A percentile compares a stretch with the other conserved stretches of the same genome.
Evolutionary conservation across 30 jellyfish, hydroid and myxozoan genomes (phyloP).

Genomic region (Aurelia coerulea): DNA sequence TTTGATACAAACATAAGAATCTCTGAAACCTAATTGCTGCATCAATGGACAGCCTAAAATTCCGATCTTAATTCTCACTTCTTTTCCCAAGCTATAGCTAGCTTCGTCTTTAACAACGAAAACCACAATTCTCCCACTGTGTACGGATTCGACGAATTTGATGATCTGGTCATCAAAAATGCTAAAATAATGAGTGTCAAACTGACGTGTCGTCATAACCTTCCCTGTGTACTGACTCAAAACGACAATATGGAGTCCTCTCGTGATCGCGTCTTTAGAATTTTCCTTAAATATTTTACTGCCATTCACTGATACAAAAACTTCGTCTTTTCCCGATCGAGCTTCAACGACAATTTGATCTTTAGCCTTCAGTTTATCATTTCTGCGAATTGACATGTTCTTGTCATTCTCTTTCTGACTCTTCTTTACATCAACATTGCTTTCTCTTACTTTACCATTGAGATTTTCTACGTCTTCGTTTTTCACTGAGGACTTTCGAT

Average conservation of each 20-base stretch:
- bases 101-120: slow-evolving; percentile 59
- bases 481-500: no score
- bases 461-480: no score
- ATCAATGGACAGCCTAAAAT: neutral
- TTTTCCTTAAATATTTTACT: neutral
- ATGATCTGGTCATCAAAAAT: slow-evolving; percentile 72
- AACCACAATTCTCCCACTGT: slow-evolving; percentile 76
- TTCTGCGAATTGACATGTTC: no score
- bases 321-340: neutral
- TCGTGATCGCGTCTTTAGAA: slow-evolving; percentile 24
- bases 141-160: slow-evolving; percentile 55
- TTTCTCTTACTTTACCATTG: no score
- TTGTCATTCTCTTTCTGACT: no score
- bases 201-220: slow-evolving; percentile 72
- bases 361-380: no score
- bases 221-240: slow-evolving; percentile 77
- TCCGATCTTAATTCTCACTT: neutral
- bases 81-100: neutral
- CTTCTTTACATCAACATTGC: no score
- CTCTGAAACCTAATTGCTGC: neutral
- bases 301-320: neutral
- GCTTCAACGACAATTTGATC: neutral
- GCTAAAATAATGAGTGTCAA: slow-evolving; percentile 71
- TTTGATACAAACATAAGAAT: neutral
- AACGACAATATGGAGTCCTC: slow-evolving; percentile 83